These are phyloP conservation scores for Helicoverpa zea DNA, from an alignment of 1,140 invertebrate genomes.

Conservation along the genomic window DNA sequence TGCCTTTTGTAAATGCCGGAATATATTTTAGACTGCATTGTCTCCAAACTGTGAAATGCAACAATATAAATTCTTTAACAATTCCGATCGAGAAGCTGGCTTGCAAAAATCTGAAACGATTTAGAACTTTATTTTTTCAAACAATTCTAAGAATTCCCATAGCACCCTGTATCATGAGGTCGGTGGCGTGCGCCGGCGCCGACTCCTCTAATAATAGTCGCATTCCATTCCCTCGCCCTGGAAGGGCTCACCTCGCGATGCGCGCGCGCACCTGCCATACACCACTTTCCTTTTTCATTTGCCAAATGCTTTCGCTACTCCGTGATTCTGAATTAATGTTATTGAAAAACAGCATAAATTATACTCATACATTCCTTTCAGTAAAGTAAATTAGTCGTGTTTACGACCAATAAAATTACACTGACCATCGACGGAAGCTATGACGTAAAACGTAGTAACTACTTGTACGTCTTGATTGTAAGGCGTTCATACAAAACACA, in stretches of 20 bases:
- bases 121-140: slow-evolving; percentile 53
- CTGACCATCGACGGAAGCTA: background rate
- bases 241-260: slow-evolving; percentile 63
- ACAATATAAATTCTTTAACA: background rate
- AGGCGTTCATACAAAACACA: slow-evolving; percentile 3
- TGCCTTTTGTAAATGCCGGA: too few species aligned
- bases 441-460: slow-evolving; percentile 22
- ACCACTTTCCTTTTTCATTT: slow-evolving; percentile 79
- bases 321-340: slow-evolving; percentile 47
- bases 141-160: slow-evolving; percentile 52
- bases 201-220: slow-evolving; percentile 79
- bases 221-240: slow-evolving; percentile 72
- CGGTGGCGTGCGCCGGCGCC: slow-evolving; percentile 75
- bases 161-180: slow-evolving; percentile 64
- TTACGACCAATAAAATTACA: slow-evolving; percentile 21
- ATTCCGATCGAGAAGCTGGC: background rate
- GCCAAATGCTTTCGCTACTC: slow-evolving; percentile 66
- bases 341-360: slow-evolving; percentile 26
- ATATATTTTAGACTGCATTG: background rate
- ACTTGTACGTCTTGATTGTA: slow-evolving; percentile 1
- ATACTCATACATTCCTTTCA: background rate
- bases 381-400: slow-evolving; percentile 4
- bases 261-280: slow-evolving; percentile 72
- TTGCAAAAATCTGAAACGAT: slow-evolving; percentile 18
- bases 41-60: background rate